phyloP scores from a whole-genome alignment of 2,888 invertebrate genomes.

The Fragum whitleyi region DNA sequence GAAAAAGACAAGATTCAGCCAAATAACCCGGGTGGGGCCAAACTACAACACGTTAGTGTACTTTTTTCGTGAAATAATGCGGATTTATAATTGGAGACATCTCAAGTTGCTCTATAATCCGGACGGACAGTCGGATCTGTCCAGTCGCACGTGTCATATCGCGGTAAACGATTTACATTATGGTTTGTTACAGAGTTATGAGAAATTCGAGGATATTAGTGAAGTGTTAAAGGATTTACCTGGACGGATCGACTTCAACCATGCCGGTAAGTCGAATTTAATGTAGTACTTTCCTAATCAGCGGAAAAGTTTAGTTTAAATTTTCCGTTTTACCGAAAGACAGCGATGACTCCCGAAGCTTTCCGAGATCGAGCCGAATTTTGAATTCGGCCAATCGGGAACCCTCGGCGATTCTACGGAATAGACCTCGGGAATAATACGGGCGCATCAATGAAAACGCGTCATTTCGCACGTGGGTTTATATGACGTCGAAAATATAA shows the following conservation, averaged over 20 bases:
- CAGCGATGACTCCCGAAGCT: too few relatives aligned
- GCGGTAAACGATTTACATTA: slow-evolving; percentile 75
- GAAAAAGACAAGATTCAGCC: slow-evolving; percentile 88
- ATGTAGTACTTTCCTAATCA: too few relatives aligned
- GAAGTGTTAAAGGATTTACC: slow-evolving; percentile 62
- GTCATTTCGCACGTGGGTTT: too few relatives aligned
- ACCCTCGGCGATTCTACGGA: too few relatives aligned
- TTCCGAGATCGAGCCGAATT: too few relatives aligned
- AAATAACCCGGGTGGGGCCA: slow-evolving; percentile 88
- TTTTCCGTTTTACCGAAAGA: too few relatives aligned
- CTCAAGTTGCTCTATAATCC: slow-evolving; percentile 75
- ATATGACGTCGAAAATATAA: too few relatives aligned
- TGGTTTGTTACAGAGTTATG: slow-evolving; percentile 70
- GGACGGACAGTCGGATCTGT: slow-evolving; percentile 69
- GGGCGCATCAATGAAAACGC: too few relatives aligned
- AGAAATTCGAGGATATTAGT: slow-evolving; percentile 67
- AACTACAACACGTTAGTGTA: slow-evolving; percentile 73
- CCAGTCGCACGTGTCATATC: slow-evolving; percentile 75
- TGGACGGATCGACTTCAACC: slow-evolving; percentile 63
- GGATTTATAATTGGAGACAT: slow-evolving; percentile 68
- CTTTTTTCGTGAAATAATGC: slow-evolving; percentile 65
- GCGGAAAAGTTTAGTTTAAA: too few relatives aligned
- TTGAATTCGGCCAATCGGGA: too few relatives aligned
- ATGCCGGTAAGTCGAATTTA: slow-evolving; percentile 72
- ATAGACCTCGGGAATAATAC: too few relatives aligned